Conservation (phyloP, 2,888 invertebrate genomes). For the Apodemia zela region DNA sequence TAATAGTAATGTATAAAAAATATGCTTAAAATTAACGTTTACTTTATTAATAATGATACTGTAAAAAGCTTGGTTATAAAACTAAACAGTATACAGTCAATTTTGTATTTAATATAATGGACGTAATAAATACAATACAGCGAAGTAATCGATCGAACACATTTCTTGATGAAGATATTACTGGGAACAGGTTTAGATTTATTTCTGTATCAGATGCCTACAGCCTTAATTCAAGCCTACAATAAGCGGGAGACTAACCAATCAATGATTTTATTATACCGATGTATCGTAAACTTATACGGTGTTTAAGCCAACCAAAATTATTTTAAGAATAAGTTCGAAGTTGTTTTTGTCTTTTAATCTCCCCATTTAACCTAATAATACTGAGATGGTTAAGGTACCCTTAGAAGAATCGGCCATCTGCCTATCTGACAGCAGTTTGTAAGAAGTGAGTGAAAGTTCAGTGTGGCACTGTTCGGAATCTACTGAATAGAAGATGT, state of each 20-base stretch:
- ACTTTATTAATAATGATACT: not conserved
- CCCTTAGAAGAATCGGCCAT: too few relatives aligned
- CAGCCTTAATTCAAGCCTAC: conserved; percentile 5
- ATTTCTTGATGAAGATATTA: conserved; percentile 76
- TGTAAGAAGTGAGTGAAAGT: too few relatives aligned
- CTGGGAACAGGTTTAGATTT: conserved; percentile 57
- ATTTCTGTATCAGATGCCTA: conserved; percentile 44
- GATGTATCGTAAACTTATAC: conserved; percentile 25
- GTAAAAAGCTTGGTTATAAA: not conserved
- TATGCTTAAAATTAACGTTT: too few relatives aligned
- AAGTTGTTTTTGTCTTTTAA: not conserved
- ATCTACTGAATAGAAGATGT: too few relatives aligned
- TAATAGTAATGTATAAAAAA: too few relatives aligned
- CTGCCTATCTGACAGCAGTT: too few relatives aligned
- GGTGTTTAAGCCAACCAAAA: not conserved
- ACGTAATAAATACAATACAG: conserved; percentile 35
- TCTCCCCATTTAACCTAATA: too few relatives aligned
- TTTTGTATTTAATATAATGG: not conserved
- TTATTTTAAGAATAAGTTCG: not conserved
- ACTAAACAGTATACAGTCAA: not conserved
- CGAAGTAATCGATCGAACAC: conserved; percentile 71
- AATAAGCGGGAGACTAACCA: conserved; percentile 9
- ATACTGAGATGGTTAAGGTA: too few relatives aligned
- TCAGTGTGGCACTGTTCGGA: too few relatives aligned
- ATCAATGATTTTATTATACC: conserved; percentile 24